Conservation (phyloP, 1,140 invertebrate genomes). For the Gryllus bimaculatus region DNA sequence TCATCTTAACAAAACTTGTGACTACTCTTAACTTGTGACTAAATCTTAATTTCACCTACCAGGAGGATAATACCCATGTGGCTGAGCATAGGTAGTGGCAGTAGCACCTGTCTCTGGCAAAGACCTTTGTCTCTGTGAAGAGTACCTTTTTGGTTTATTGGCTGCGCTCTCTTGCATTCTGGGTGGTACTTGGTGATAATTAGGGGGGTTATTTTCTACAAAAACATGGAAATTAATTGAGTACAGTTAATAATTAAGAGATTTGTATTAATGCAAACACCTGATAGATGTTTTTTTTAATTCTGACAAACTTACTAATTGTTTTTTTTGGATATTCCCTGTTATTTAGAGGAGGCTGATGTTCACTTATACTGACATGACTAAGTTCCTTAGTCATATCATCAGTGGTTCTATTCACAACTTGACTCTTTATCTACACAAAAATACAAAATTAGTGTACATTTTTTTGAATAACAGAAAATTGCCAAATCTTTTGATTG, state of each 20-base stretch:
- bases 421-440: constrained; percentile 12
- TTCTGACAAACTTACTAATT: constrained; percentile 3
- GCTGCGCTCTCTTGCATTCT: constrained; percentile 32
- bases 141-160: constrained; percentile 62
- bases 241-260: not conserved
- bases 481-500: not conserved
- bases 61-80: constrained; percentile 2
- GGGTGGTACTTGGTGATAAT: constrained; percentile 24
- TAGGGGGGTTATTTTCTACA: not conserved
- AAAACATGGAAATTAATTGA: not conserved
- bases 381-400: constrained; percentile 5
- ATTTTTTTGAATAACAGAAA: not conserved
- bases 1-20: not conserved
- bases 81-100: constrained; percentile 29
- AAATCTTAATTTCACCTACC: not conserved
- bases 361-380: not conserved
- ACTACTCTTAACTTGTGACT: not conserved
- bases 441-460: constrained; percentile 5
- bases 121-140: constrained; percentile 57
- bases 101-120: constrained; percentile 38
- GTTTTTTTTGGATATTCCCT: not conserved
- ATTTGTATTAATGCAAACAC: not conserved
- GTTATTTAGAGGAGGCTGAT: constrained; percentile 10
- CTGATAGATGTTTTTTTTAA: not conserved
- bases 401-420: not conserved